phyloP scores from a whole-genome alignment of 2,113 vertebrate genomes.

The Cervus canadensis region DNA sequence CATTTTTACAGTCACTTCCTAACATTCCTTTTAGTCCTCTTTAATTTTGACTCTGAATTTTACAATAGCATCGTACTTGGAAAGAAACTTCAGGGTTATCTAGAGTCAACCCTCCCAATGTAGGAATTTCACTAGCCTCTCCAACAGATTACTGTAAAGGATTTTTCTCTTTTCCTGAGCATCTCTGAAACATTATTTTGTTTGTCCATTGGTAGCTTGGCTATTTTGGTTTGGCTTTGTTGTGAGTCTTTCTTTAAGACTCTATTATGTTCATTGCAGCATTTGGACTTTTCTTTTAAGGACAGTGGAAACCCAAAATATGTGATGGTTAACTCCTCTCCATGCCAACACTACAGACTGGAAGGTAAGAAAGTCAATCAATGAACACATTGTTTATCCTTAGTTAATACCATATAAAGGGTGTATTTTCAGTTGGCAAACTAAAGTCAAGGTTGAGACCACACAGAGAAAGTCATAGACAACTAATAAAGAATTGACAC shows the following conservation, averaged over 20 bases:
- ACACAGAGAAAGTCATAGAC: background rate
- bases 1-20: background rate
- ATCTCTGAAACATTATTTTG: background rate
- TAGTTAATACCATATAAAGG: background rate
- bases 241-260: background rate
- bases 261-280: background rate
- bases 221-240: background rate
- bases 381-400: background rate
- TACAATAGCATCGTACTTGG: background rate
- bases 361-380: background rate
- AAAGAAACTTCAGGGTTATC: background rate
- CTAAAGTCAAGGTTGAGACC: background rate
- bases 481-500: background rate
- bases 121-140: background rate
- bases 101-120: background rate
- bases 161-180: background rate
- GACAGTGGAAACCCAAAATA: background rate
- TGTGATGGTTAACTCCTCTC: background rate
- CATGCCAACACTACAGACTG: background rate
- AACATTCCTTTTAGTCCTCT: background rate
- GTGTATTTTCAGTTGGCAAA: background rate
- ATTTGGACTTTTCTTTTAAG: background rate
- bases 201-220: background rate
- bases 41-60: conserved; percentile 22
- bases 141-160: background rate